These are phyloP conservation scores for Lepilemur ruficaudatus DNA, from an alignment of 2,797 vertebrate genomes.

Conservation along the genomic window DNA sequence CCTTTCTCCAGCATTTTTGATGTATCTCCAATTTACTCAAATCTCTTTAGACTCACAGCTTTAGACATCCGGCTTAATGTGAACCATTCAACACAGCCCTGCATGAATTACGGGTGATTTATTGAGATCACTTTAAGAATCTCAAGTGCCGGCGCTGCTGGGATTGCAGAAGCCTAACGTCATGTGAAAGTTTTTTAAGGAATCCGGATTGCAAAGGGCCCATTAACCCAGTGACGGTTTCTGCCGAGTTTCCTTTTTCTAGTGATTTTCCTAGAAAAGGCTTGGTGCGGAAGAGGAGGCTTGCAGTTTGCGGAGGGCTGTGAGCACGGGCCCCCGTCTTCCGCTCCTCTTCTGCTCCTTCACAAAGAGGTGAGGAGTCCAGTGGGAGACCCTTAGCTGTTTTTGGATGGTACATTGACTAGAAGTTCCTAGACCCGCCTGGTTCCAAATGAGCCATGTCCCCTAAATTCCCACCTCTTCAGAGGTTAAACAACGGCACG, in stretches of 20 bases:
- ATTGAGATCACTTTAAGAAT: conserved; percentile 28
- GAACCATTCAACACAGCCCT: conserved; percentile 22
- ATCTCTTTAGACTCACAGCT: conserved; percentile 48
- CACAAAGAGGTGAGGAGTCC: background rate
- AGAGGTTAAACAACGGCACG: background rate
- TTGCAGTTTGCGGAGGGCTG: background rate
- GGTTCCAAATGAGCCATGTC: background rate
- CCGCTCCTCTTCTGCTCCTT: background rate
- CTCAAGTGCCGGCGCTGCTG: conserved; percentile 28
- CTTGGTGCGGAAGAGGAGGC: background rate
- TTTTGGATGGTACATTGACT: background rate
- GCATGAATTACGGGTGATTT: conserved; percentile 59
- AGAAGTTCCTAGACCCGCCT: background rate
- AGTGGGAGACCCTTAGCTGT: accelerated
- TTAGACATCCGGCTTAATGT: conserved; percentile 39
- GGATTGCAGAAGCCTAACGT: background rate
- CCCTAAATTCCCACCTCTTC: background rate
- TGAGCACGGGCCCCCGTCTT: accelerated
- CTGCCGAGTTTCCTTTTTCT: background rate
- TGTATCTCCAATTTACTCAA: conserved; percentile 55
- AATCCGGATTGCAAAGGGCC: background rate
- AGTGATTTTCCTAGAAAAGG: background rate
- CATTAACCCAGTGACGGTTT: background rate
- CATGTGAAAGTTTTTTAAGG: conserved; percentile 44
- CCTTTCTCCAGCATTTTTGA: conserved; percentile 56